Base-by-base conservation (phyloP, 2,113 vertebrate genomes). In the Chloropsis cyanopogon region DNA sequence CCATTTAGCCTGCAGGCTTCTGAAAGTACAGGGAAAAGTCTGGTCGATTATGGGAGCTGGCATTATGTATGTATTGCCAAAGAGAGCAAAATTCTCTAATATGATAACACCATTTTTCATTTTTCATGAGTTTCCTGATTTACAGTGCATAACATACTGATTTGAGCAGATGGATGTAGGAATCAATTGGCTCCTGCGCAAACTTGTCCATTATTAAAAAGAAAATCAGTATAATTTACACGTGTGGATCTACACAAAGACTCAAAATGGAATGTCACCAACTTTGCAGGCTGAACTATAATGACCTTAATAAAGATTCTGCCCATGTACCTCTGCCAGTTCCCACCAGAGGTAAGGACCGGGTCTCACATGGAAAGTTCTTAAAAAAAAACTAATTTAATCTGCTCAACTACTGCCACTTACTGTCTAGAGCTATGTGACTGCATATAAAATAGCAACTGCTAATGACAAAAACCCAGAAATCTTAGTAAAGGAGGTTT, bases 1-100 rank as follows among this genome's bases (percentile, higher is more conserved):
- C 91, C 96, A 95, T 81, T 92, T 96, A 95, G 96, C 97, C 97
- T 97, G 93, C 69, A 95, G 96, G 97, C 95, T 97, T 96, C 92
- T 95, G 80, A 95, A 95, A 94, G 82, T 61, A 82, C 82, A 54
- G 79, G 80, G 90, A 37, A 91, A 95, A 95, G 49, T 82, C 79
- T 86, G 86, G 65, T 85, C 6, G 26, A 95, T 94, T 94, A 91
- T 85, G 73, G 82, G 86, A 95, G 28, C 47, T 52, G 75, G 41
- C 18, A 94, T 92, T 94, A 95, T 68, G 47, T 31, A 85, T 88
- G 72, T 68, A 71, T 47, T 72, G 91, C 90, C 81, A 93, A 93
- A 95, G 84, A 97, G 82, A 95, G 81, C n/a, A 92, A 77, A 82
- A 68, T 57, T 95, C 78, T 85, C 64, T 95, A 92, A 82, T 86